A percentile compares a stretch with the other conserved stretches of the same genome.
Conservation (phyloP, 2,797 vertebrate species). For the Chloroceryle amazona region DNA sequence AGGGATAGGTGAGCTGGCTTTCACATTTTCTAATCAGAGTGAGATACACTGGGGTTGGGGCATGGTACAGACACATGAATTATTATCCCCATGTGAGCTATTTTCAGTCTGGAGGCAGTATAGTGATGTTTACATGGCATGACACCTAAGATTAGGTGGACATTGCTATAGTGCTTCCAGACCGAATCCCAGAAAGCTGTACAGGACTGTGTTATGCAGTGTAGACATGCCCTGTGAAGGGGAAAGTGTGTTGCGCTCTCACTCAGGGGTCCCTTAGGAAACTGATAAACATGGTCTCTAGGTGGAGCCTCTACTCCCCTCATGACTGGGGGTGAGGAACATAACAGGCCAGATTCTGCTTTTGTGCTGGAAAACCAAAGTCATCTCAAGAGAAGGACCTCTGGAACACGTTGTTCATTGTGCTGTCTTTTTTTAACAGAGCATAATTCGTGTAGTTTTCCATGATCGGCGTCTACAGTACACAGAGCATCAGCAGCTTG, state of each 20-base stretch:
- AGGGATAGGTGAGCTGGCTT: constrained; percentile 24
- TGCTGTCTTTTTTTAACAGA: constrained; percentile 80
- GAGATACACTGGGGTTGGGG: neutral
- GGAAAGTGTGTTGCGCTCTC: neutral
- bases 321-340: neutral
- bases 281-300: neutral
- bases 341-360: constrained; percentile 38
- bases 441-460: constrained; percentile 93
- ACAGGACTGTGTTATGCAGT: neutral
- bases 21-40: neutral
- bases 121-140: neutral
- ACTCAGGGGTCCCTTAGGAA: neutral
- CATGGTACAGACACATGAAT: neutral
- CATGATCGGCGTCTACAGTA: constrained; percentile 95
- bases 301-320: neutral
- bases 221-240: neutral
- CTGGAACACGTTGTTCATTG: neutral
- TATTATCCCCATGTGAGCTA: neutral
- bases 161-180: constrained; percentile 6
- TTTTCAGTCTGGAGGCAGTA: constrained; percentile 9
- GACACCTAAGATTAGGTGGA: neutral
- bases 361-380: constrained; percentile 36
- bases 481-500: constrained; percentile 93
- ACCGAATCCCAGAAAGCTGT: neutral
- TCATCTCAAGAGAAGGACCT: neutral